These are phyloP conservation scores for Gila robusta DNA, from an alignment of 2,797 vertebrate genomes.

Conservation along the genomic window DNA sequence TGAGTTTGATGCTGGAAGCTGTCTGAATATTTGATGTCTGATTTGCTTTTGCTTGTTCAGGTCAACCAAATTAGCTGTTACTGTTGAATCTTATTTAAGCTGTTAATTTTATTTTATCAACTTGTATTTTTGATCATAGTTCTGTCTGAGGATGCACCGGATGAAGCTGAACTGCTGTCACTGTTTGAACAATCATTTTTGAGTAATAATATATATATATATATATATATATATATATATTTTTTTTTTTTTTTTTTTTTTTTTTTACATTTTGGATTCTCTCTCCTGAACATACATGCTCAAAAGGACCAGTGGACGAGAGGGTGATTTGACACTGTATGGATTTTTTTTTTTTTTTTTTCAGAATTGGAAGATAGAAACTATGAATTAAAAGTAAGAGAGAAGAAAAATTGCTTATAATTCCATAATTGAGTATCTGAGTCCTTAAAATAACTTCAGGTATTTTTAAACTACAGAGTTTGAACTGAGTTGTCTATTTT, in stretches of 20 bases:
- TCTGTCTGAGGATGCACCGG: background rate
- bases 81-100: conserved; percentile 15
- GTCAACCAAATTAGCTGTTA: conserved; percentile 27
- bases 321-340: background rate
- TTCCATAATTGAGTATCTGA: background rate
- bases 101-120: conserved; percentile 28
- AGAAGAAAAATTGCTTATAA: background rate
- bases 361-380: background rate
- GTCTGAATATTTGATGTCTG: conserved; percentile 13
- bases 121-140: background rate
- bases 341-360: background rate
- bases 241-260: no score
- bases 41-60: conserved; percentile 22
- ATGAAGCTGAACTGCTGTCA: conserved; percentile 27
- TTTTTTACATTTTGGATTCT: background rate
- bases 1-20: conserved; percentile 27
- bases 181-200: background rate
- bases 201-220: background rate
- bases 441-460: background rate
- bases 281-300: background rate
- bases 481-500: background rate
- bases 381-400: background rate
- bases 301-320: background rate
- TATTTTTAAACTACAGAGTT: background rate
- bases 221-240: no score